Evolutionary conservation across 2,113 vertebrate genomes (phyloP).

Genomic region (Neoarius graeffei): DNA sequence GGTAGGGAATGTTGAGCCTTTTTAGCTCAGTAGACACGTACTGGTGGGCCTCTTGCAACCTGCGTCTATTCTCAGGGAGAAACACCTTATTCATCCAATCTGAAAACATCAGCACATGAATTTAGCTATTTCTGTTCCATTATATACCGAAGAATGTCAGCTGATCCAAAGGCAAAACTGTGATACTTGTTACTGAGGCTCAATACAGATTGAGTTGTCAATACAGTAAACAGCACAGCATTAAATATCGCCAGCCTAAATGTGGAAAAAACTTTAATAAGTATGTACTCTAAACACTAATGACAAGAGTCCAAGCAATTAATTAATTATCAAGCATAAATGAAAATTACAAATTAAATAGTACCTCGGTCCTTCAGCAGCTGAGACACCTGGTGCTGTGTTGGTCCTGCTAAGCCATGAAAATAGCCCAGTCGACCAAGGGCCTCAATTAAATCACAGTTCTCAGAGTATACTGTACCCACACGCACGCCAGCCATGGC

Average conservation of each 20-base stretch:
- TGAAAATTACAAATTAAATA: neutral
- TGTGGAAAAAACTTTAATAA: neutral
- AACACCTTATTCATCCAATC: conserved; percentile 90
- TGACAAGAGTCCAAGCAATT: neutral
- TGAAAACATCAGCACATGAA: conserved; percentile 55
- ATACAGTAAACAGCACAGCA: neutral
- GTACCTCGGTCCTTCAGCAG: conserved; percentile 87
- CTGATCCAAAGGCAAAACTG: neutral
- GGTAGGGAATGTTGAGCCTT: conserved; percentile 80
- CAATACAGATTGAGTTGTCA: too few species aligned
- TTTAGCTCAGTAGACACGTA: conserved; percentile 82
- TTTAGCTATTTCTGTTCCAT: neutral
- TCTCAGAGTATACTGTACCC: conserved; percentile 87
- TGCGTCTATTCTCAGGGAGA: conserved; percentile 81
- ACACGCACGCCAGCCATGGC: conserved; percentile 86
- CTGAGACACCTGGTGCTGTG: conserved; percentile 85
- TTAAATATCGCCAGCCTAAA: neutral
- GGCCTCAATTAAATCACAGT: conserved; percentile 81
- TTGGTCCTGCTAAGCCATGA: conserved; percentile 82
- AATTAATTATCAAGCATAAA: neutral
- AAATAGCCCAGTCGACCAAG: conserved; percentile 82
- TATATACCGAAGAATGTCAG: neutral
- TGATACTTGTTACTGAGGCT: neutral
- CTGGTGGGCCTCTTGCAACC: conserved; percentile 81
- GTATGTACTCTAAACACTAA: neutral